Evolutionary conservation across 2,113 vertebrate genomes (phyloP), one percentile per base, ranked within the genome.

Genomic region (Mastomys natalensis): DNA sequence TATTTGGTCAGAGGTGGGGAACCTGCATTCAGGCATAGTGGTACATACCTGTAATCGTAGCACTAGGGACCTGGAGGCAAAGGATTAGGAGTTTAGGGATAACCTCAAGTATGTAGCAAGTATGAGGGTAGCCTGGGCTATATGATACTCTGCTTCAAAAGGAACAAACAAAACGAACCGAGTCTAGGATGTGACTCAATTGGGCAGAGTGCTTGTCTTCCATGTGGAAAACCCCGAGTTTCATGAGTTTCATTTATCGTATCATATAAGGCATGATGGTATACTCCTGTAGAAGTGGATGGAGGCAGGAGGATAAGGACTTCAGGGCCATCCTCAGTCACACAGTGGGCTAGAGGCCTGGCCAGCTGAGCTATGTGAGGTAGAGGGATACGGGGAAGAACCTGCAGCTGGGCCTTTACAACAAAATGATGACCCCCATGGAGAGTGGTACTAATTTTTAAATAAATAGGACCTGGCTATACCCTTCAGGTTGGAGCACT

Each of bases 321-420:
- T 70, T 26, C 6, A 16, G 37, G 31, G 19, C n/a, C 45, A 26
- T 70, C 45, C 85, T 87, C 11, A 31, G 84, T 21, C 22, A 86
- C 31, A 70, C 31, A 15, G 29, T 26, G 43, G 31, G 31, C 17
- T 68, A 22, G 31, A 86, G 84, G 84, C 12, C 60, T 48, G 43
- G 43, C 21, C 4, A 40, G 34, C 22, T 87, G 48, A 48, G 7
- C 66, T 55, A 5, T 15, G 19, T 55, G 22, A 87, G 66, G 15
- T 24, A n/a, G n/a, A 84, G 13, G 24, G 55, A 16, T 43, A 31
- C 24, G 11, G 13, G 12, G 12, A n/a, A 40, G 12, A 55, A 22
- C 40, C 29, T 95, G 88, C 90, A 88, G 78, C 90, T 96, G 86
- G 85, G 77, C 96, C 87, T 97, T 97, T 90, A 96, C 43, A 95